These are phyloP conservation scores for Cyclura pinguis DNA, from an alignment of 2,797 vertebrate species.

Conservation along the genomic window DNA sequence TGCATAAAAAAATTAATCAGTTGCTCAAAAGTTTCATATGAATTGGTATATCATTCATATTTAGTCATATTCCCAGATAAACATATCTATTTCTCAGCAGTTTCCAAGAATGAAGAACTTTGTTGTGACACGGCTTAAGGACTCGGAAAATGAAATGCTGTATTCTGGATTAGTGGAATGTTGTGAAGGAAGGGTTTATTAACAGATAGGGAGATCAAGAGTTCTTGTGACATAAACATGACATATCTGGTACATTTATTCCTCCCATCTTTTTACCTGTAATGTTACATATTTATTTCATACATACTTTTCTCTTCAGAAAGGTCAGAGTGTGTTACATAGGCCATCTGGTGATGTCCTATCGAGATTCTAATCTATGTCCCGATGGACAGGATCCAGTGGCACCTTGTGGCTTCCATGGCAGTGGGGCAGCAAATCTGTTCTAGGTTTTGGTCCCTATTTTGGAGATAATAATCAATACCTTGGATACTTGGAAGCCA, in stretches of 20 bases:
- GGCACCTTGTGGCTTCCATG: too few relatives aligned
- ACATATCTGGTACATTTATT: background rate
- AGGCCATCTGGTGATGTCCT: background rate
- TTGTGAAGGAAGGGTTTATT: background rate
- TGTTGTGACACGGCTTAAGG: background rate
- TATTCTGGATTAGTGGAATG: background rate
- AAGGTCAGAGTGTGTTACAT: background rate
- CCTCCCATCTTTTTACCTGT: background rate
- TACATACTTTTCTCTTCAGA: background rate
- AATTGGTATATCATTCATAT: slow-evolving; percentile 24
- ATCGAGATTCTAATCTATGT: background rate
- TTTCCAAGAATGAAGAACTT: background rate
- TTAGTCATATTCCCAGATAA: slow-evolving; percentile 39
- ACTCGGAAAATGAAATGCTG: background rate
- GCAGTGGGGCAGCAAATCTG: too few relatives aligned
- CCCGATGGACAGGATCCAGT: background rate
- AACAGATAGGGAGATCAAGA: background rate
- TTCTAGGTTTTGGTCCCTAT: too few relatives aligned
- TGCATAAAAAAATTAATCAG: slow-evolving; percentile 30
- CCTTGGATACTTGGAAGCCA: too few relatives aligned
- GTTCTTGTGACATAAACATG: background rate
- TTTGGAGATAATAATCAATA: too few relatives aligned
- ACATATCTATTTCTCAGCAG: background rate
- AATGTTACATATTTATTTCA: background rate
- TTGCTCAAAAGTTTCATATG: slow-evolving; percentile 21